Base-by-base conservation (phyloP, 2,797 vertebrate genomes). In the Rhinichthys osculus region DNA sequence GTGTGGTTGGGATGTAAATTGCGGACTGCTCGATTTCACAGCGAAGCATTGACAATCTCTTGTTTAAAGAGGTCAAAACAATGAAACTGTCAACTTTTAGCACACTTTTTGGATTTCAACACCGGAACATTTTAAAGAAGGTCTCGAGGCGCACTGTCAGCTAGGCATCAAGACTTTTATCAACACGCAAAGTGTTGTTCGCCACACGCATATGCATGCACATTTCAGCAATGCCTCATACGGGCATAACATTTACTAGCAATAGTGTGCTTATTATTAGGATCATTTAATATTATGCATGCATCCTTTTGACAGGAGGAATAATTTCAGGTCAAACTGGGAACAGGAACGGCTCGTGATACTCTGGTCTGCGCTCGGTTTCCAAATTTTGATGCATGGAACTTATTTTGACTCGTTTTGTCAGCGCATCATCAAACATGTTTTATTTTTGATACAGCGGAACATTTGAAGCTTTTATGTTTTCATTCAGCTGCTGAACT, bases 401-500 rank as follows among this genome's bases (percentile, higher is more conserved):
- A 62, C 76, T 40, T 33, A 47, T 33, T 4, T 19, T 19, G 76
- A 40, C 7, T 42, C 0, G 4, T n/a, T 62, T 66, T 47, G 13
- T 66, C n/a, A 47, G 74, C 59, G 35, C 52, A 9, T 27, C n/a
- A 59, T 78, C 54, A n/a, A 19, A 11, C 21, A 64, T n/a, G 5
- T 30, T 64, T 66, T 30, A 33, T 19, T 30, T 74, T 74, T 74
- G 71, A 73, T 7, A 47, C 8, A 5, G n/a, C 17, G 40, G 5
- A 62, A 23, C 17, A 80, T 66, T 47, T 47, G 3, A 66, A 30
- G 16, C 78, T 23, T 50, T 67, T 50, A 80, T 66, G 59, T n/a
- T 80, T 35, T 66, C n/a, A 64, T 47, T 66, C 27, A 27, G 9
- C 27, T 80, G 40, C 23, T 78, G n/a, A 80, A 50, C 59, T 30